Conservation (phyloP, 1,140 invertebrate species). For the Drosophila azteca region DNA sequence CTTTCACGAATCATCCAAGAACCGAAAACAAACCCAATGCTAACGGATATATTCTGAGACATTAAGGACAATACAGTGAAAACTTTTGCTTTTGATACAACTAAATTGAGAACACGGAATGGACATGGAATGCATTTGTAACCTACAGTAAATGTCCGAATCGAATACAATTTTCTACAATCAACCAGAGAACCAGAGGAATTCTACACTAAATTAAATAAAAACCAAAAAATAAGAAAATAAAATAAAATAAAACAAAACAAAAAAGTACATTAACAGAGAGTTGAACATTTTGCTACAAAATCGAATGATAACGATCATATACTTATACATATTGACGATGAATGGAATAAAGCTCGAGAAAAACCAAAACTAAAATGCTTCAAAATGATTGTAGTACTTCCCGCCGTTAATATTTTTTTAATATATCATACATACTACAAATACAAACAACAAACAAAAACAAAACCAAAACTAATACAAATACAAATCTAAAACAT, state of each 20-base stretch:
- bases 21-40: slow-evolving; percentile 39
- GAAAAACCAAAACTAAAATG: slow-evolving; percentile 62
- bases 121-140: slow-evolving; percentile 47
- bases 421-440: slow-evolving; percentile 60
- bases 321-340: slow-evolving; percentile 47
- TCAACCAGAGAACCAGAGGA: slow-evolving; percentile 55
- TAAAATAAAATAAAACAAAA: slow-evolving; percentile 25
- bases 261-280: slow-evolving; percentile 26
- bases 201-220: slow-evolving; percentile 52
- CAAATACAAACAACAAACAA: slow-evolving; percentile 36
- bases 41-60: slow-evolving; percentile 75
- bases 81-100: slow-evolving; percentile 73
- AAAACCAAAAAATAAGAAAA: slow-evolving; percentile 2
- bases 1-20: slow-evolving; percentile 46
- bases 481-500: slow-evolving; percentile 37
- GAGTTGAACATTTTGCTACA: slow-evolving; percentile 72
- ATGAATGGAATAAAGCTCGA: slow-evolving; percentile 26
- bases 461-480: slow-evolving; percentile 20
- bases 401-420: slow-evolving; percentile 81
- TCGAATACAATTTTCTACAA: slow-evolving; percentile 72
- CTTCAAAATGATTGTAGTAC: slow-evolving; percentile 79
- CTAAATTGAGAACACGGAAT: slow-evolving; percentile 35
- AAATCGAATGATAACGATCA: slow-evolving; percentile 68
- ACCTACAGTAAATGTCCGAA: slow-evolving; percentile 61
- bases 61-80: slow-evolving; percentile 80